phyloP scores from a whole-genome alignment of 2,797 vertebrate genomes.

The Cuniculus paca region DNA sequence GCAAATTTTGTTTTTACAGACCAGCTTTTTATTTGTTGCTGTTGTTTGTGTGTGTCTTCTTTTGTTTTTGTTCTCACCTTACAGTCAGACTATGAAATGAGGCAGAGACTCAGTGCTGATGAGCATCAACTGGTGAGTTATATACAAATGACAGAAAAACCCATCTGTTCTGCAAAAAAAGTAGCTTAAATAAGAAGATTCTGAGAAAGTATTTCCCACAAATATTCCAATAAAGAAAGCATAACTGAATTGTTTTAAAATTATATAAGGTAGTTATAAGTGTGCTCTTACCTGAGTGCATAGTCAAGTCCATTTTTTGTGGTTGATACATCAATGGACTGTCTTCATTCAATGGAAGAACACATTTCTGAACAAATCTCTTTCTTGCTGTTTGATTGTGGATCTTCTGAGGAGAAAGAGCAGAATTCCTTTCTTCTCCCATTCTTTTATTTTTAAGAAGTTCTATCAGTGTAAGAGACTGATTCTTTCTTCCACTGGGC shows the following conservation, averaged over 20 bases:
- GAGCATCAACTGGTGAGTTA: constrained; percentile 75
- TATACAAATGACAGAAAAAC: constrained; percentile 78
- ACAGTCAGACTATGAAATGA: constrained; percentile 76
- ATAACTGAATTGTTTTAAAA: constrained; percentile 40
- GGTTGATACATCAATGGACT: constrained; percentile 92
- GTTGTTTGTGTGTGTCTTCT: background rate
- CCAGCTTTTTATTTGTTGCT: constrained; percentile 46
- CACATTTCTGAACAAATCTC: constrained; percentile 92
- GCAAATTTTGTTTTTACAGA: constrained; percentile 64
- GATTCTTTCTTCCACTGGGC: constrained; percentile 91
- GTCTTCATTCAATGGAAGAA: constrained; percentile 93
- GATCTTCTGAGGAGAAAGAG: constrained; percentile 90
- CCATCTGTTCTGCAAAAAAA: constrained; percentile 82
- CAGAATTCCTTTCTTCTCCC: constrained; percentile 94
- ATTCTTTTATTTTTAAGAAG: constrained; percentile 98
- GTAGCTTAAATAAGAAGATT: constrained; percentile 79
- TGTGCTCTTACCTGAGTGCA: constrained; percentile 92
- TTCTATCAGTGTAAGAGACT: constrained; percentile 97
- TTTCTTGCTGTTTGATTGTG: constrained; percentile 94
- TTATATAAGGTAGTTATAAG: constrained; percentile 79
- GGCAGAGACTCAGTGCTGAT: constrained; percentile 75
- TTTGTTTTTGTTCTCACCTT: constrained; percentile 82
- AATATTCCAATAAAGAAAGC: constrained; percentile 42
- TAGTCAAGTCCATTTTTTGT: constrained; percentile 94
- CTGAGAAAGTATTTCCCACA: constrained; percentile 69